A percentile compares a stretch with the other conserved stretches of the same genome.
phyloP scores from a whole-genome alignment of 1,140 invertebrate genomes.

The Trichogramma pretiosum region DNA sequence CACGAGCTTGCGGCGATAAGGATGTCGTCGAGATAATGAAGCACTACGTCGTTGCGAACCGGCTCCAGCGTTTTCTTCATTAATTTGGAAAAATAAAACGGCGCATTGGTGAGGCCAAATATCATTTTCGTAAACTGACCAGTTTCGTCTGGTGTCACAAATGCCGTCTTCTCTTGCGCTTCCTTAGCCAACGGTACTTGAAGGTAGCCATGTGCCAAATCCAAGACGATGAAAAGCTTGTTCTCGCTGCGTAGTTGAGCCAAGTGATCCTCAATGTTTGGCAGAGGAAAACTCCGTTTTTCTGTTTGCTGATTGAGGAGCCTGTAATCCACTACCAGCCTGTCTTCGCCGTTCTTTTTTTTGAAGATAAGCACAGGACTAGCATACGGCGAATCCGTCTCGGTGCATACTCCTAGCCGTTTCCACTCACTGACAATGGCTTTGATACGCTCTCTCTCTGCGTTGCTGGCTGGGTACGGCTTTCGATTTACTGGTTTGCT shows the following conservation, averaged over 20 bases:
- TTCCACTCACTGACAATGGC: constrained; percentile 6
- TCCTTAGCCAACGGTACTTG: constrained; percentile 12
- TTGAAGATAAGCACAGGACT: constrained; percentile 13
- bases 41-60: constrained; percentile 16
- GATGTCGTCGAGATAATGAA: constrained; percentile 1
- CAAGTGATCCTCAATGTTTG: constrained; percentile 19
- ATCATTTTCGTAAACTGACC: constrained; percentile 28
- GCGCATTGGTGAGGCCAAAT: constrained; percentile 29
- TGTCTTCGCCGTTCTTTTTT: constrained; percentile 12
- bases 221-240: constrained; percentile 14
- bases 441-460: not conserved
- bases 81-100: constrained; percentile 21
- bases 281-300: constrained; percentile 17
- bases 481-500: too few species aligned
- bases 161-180: constrained; percentile 31
- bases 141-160: constrained; percentile 24
- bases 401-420: not conserved
- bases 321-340: constrained; percentile 22
- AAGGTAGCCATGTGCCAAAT: constrained; percentile 19
- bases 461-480: not conserved
- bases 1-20: not conserved
- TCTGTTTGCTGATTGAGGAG: constrained; percentile 18
- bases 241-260: constrained; percentile 6
- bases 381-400: constrained; percentile 7
- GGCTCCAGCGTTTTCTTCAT: constrained; percentile 21